A percentile compares a stretch with the other conserved stretches of the same genome.
Conservation (phyloP, 1,140 invertebrate genomes). For the Cydia pomonella region DNA sequence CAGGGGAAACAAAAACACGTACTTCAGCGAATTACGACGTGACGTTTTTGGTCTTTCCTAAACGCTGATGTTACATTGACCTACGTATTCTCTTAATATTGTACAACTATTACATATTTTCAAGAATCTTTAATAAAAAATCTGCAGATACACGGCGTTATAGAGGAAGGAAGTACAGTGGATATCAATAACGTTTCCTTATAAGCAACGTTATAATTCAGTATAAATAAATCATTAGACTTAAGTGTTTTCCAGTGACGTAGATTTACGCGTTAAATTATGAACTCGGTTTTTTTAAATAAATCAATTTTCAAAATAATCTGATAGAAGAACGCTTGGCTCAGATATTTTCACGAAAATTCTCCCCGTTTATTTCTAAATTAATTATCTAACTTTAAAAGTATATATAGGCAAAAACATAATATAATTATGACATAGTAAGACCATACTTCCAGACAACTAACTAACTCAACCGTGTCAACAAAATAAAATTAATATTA, state of each 20-base stretch:
- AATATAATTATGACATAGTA: too few relatives aligned
- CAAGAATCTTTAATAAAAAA: background rate
- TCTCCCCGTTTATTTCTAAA: too few relatives aligned
- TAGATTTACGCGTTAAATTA: background rate
- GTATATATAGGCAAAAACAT: too few relatives aligned
- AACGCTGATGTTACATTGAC: too few relatives aligned
- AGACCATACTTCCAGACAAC: too few relatives aligned
- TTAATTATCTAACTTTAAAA: too few relatives aligned
- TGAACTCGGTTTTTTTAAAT: background rate
- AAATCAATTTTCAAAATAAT: background rate
- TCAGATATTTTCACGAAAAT: too few relatives aligned
- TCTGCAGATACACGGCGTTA: background rate
- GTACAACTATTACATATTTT: background rate
- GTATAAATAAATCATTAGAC: background rate
- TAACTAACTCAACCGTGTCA: too few relatives aligned
- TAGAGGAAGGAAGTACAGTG: background rate
- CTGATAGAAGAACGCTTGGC: too few relatives aligned
- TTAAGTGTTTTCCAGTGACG: background rate
- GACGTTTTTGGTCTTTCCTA: background rate
- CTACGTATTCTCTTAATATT: too few relatives aligned
- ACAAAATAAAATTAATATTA: too few relatives aligned
- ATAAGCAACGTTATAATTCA: background rate
- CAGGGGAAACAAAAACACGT: background rate
- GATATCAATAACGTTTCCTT: conserved; percentile 5
- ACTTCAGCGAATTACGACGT: background rate